Evolutionary conservation across 2,888 invertebrate genomes (phyloP).

Genomic region (Zygothrica quintamaculata): DNA sequence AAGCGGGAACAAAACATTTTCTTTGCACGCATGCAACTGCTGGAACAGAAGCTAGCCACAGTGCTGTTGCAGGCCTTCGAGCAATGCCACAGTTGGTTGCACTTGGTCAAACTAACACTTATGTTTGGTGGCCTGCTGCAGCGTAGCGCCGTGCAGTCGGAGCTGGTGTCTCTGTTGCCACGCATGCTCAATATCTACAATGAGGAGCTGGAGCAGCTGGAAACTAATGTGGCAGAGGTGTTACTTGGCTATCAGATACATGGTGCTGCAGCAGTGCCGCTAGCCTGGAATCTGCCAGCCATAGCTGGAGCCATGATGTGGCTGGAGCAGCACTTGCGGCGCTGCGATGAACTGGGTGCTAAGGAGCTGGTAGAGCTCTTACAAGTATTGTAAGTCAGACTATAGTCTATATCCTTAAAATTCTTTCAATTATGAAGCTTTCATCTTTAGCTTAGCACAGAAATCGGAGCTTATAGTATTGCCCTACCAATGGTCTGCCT

Average conservation of each 20-base stretch:
- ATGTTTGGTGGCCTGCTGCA: slow-evolving; percentile 87
- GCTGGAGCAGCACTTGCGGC: slow-evolving; percentile 88
- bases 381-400: slow-evolving; percentile 64
- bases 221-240: slow-evolving; percentile 66
- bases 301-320: slow-evolving; percentile 90
- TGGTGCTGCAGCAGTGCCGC: slow-evolving; percentile 59
- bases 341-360: slow-evolving; percentile 81
- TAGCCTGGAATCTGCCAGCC: slow-evolving; percentile 86
- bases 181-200: slow-evolving; percentile 85
- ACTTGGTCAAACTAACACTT: slow-evolving; percentile 85
- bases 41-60: slow-evolving; percentile 86
- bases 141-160: slow-evolving; percentile 85
- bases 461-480: slow-evolving; percentile 47
- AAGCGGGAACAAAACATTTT: slow-evolving; percentile 86
- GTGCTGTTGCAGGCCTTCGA: slow-evolving; percentile 87
- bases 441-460: slow-evolving; percentile 33
- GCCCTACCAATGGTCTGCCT: slow-evolving; percentile 56
- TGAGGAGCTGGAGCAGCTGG: slow-evolving; percentile 81
- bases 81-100: slow-evolving; percentile 86
- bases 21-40: slow-evolving; percentile 79
- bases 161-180: slow-evolving; percentile 86
- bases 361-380: slow-evolving; percentile 68
- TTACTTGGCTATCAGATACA: slow-evolving; percentile 69
- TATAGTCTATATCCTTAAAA: too few species aligned
- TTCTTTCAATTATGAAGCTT: not conserved